phyloP scores from a whole-genome alignment of 64 coral and sea anemone species.

The Actinia tenebrosa region DNA sequence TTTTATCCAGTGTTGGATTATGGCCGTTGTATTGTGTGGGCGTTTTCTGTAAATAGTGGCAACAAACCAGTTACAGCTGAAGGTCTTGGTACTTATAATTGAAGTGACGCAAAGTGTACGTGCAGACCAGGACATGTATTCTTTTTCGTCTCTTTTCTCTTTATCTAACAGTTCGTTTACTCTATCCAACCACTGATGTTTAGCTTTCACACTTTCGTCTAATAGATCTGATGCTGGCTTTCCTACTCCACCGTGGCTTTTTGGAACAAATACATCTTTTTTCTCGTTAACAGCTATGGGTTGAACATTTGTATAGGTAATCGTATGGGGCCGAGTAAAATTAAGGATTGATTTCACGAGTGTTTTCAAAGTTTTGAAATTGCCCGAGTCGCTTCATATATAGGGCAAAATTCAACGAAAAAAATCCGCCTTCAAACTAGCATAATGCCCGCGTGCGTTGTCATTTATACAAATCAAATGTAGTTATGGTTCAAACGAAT shows the following conservation, averaged over 20 bases:
- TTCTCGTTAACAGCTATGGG: slow-evolving; percentile 1
- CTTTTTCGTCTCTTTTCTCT: slow-evolving; percentile 18
- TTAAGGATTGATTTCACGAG: too few species aligned
- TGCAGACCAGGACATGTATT: slow-evolving; percentile 26
- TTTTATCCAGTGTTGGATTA: slow-evolving; percentile 18
- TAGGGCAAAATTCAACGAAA: too few species aligned
- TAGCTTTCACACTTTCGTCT: slow-evolving; percentile 12
- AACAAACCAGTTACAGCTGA: not conserved
- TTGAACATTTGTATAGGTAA: not conserved
- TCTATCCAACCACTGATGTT: slow-evolving; percentile 23
- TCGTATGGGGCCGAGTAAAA: too few species aligned
- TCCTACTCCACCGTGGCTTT: not conserved
- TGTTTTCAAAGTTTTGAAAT: too few species aligned
- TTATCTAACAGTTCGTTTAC: slow-evolving; percentile 13
- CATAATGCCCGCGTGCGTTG: too few species aligned
- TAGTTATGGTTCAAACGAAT: too few species aligned
- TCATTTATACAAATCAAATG: too few species aligned
- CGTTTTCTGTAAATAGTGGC: slow-evolving; percentile 6
- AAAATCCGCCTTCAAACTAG: too few species aligned
- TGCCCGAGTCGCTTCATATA: too few species aligned
- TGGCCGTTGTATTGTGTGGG: slow-evolving; percentile 1
- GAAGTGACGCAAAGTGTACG: slow-evolving; percentile 8
- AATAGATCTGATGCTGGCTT: slow-evolving; percentile 20
- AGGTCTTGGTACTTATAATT: not conserved
- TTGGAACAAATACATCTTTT: slow-evolving; percentile 21